A percentile compares a stretch with the other conserved stretches of the same genome.
phyloP scores from a whole-genome alignment of 2,888 invertebrate species.

The Drosophila setosimentum region DNA sequence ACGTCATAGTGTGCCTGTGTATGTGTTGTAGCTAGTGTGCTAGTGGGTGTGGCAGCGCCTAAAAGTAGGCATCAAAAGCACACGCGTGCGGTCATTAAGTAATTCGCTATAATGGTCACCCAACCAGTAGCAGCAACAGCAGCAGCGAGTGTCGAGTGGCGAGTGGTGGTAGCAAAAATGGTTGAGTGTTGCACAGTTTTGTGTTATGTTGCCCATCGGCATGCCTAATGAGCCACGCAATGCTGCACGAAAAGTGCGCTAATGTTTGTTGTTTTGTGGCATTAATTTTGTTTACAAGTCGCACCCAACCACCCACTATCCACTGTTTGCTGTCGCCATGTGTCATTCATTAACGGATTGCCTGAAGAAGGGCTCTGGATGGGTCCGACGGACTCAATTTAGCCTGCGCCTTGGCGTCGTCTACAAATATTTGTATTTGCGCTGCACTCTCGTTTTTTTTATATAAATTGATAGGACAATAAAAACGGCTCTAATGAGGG shows the following conservation, averaged over 20 bases:
- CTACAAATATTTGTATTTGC: constrained; percentile 74
- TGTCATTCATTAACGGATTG: constrained; percentile 63
- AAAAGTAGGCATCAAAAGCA: constrained; percentile 76
- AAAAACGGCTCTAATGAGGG: constrained; percentile 21
- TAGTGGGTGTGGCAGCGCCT: constrained; percentile 45
- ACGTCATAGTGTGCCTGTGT: constrained; percentile 1
- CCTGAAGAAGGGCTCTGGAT: neutral
- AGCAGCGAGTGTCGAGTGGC: neutral
- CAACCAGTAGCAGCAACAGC: constrained; percentile 15
- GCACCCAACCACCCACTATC: constrained; percentile 14
- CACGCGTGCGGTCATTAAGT: constrained; percentile 78
- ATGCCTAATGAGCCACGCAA: constrained; percentile 74
- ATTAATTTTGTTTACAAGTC: constrained; percentile 81
- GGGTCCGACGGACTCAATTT: constrained; percentile 58
- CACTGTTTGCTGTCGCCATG: constrained; percentile 52
- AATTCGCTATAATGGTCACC: constrained; percentile 74
- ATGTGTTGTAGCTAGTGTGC: neutral
- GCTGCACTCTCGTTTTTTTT: constrained; percentile 64
- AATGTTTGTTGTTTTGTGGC: constrained; percentile 78
- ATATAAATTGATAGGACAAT: constrained; percentile 37
- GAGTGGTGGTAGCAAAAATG: constrained; percentile 9
- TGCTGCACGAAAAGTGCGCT: constrained; percentile 73
- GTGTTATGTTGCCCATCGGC: neutral
- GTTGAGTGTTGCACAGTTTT: constrained; percentile 14
- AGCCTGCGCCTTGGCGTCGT: constrained; percentile 53